Evolutionary conservation across 2,797 vertebrate species (phyloP), one percentile per base, ranked within the genome.

Genomic region (Tolypeutes matacus): DNA sequence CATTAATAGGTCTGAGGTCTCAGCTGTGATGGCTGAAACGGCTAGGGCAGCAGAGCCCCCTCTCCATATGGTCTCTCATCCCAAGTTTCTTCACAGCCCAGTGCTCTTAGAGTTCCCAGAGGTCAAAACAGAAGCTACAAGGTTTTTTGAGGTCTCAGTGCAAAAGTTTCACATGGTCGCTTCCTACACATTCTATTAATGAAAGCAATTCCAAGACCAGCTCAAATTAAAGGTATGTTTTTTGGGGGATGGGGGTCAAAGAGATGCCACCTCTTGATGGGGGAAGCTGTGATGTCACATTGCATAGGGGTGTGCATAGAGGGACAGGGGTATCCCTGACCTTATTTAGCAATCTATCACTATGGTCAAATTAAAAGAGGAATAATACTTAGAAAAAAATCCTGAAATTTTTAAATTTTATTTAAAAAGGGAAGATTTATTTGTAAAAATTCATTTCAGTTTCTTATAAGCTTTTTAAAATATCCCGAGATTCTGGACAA

Each of bases 381-480:
- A 81, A 46, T 58, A 73, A 29, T 77, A 39, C 21, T 64, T 91
- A 51, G 39, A 86, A 84, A 42, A 70, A 77, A 83, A 75, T 60
- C 29, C 15, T 75, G n/a, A 80, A 84, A 95, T 42, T 51, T 90
- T 78, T 17, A 81, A 76, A 39, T n/a, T 84, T 75, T 60, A 69
- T 86, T 70, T 34, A 21, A 27, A 94, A 34, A 81, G 5, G 34
- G 84, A 91, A 56, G 0, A 0, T 89, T 93, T 80, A 46, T 69
- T 65, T 36, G 0, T 94, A 53, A 90, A 96, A 95, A 78, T 29
- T 2, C 49, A 42, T 36, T 95, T 72, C 77, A 69, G 13, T 2
- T 65, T 82, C 39, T 82, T 46, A 83, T 67, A 70, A 90, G 51
- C 3, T 58, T 36, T 94, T 72, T 23, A 36, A 93, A 93, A 62